Evolutionary conservation across 1,140 invertebrate genomes (phyloP).

Genomic region (Sesamia nonagrioides): DNA sequence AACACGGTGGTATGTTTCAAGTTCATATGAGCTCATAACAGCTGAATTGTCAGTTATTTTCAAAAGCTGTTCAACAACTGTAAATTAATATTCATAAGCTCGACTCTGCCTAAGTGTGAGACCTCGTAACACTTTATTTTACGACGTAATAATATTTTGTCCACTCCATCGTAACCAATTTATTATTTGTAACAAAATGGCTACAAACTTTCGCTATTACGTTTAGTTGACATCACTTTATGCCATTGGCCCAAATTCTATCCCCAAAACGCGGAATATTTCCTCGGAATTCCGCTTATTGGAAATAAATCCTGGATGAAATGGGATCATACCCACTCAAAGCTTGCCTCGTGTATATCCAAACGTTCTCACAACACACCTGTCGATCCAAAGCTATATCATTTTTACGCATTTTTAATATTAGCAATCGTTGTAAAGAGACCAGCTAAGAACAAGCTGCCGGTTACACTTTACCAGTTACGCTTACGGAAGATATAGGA

Average conservation of each 20-base stretch:
- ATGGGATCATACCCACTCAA: conserved; percentile 63
- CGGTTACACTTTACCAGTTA: background rate
- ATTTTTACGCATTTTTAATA: conserved; percentile 9
- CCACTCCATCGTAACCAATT: conserved; percentile 54
- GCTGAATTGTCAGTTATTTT: conserved; percentile 43
- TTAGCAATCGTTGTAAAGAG: background rate
- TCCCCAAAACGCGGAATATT: conserved; percentile 63
- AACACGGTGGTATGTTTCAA: conserved; percentile 30
- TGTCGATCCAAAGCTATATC: conserved; percentile 1
- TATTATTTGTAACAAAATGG: conserved; percentile 55
- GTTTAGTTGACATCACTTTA: conserved; percentile 52
- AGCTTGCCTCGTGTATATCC: conserved; percentile 47
- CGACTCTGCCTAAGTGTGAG: conserved; percentile 48
- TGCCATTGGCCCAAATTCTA: conserved; percentile 56
- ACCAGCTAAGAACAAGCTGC: background rate
- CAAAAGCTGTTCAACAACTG: conserved; percentile 43
- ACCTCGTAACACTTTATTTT: conserved; percentile 56
- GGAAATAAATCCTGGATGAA: conserved; percentile 71
- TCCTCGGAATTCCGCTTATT: conserved; percentile 65
- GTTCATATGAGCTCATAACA: conserved; percentile 35
- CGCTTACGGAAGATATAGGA: conserved; percentile 13
- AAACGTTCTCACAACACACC: conserved; percentile 19
- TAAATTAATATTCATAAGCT: conserved; percentile 54
- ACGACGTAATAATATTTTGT: conserved; percentile 54
- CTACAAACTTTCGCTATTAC: conserved; percentile 54